A percentile compares a stretch with the other conserved stretches of the same genome.
phyloP scores from a whole-genome alignment of 1,140 invertebrate species.

The Eurosta solidaginis region DNA sequence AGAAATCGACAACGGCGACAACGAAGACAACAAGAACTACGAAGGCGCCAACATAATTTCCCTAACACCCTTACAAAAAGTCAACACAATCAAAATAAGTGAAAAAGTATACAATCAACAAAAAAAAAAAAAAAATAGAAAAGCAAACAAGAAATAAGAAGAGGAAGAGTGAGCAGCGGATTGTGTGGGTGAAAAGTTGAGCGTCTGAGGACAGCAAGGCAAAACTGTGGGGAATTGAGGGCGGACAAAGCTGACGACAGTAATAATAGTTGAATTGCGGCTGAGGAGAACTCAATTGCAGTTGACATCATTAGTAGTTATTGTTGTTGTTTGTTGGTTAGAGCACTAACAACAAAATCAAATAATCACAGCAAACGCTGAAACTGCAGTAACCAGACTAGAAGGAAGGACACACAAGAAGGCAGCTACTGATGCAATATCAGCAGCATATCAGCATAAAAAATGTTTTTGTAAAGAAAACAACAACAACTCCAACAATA shows the following conservation, averaged over 20 bases:
- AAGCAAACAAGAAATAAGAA: neutral
- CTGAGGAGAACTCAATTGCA: slow-evolving; percentile 4
- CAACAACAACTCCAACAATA: neutral
- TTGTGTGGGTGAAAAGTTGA: neutral
- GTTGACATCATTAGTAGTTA: no score
- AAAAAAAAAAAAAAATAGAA: neutral
- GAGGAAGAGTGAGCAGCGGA: neutral
- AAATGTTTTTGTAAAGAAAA: neutral
- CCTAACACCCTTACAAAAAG: no score
- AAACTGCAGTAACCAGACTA: neutral
- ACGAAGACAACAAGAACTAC: no score
- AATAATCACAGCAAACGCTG: slow-evolving; percentile 21
- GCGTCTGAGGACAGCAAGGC: neutral
- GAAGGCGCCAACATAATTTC: slow-evolving; percentile 2
- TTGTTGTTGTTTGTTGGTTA: neutral
- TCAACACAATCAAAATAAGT: neutral
- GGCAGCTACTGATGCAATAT: neutral
- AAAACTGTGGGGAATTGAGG: no score
- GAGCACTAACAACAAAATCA: neutral
- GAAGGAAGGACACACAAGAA: neutral
- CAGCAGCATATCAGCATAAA: neutral
- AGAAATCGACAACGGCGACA: neutral
- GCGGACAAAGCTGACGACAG: neutral
- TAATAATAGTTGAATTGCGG: neutral
- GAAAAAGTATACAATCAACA: neutral